Conservation (phyloP, 1,140 invertebrate species). For the Papilio polyxenes region DNA sequence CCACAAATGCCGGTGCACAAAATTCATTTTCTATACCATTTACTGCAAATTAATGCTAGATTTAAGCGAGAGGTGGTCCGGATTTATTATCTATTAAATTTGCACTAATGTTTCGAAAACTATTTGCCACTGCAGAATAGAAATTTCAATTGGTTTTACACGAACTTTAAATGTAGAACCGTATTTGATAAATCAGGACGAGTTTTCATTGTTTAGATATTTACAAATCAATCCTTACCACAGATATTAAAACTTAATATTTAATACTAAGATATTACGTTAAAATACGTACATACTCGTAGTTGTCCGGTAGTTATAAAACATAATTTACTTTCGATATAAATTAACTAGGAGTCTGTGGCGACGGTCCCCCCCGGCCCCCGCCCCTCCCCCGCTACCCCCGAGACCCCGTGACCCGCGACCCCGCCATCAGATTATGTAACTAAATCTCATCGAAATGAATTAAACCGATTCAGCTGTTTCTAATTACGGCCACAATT, state of each 20-base stretch:
- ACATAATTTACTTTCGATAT: too few species aligned
- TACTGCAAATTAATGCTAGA: conserved; percentile 1
- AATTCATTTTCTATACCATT: conserved; percentile 6
- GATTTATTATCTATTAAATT: conserved; percentile 8
- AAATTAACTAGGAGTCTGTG: too few species aligned
- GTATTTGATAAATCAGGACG: neutral
- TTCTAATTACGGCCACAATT: conserved; percentile 31
- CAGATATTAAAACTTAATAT: too few species aligned
- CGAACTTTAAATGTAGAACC: neutral
- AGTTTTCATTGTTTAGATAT: neutral
- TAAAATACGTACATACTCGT: too few species aligned
- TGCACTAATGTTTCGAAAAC: neutral
- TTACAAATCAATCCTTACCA: too few species aligned
- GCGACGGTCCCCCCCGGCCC: too few species aligned
- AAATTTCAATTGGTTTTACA: neutral
- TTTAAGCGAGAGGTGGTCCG: neutral
- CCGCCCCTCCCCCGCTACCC: neutral
- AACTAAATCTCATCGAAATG: conserved; percentile 30
- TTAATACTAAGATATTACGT: too few species aligned
- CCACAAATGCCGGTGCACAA: neutral
- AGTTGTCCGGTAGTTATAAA: too few species aligned
- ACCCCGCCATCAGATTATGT: conserved; percentile 17
- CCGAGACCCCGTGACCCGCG: neutral
- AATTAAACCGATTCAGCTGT: conserved; percentile 34
- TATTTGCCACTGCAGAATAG: neutral